Evolutionary conservation across 1,140 invertebrate species (phyloP), one percentile per base, ranked within the genome.

Genomic region (Diachasmimorpha longicaudata): DNA sequence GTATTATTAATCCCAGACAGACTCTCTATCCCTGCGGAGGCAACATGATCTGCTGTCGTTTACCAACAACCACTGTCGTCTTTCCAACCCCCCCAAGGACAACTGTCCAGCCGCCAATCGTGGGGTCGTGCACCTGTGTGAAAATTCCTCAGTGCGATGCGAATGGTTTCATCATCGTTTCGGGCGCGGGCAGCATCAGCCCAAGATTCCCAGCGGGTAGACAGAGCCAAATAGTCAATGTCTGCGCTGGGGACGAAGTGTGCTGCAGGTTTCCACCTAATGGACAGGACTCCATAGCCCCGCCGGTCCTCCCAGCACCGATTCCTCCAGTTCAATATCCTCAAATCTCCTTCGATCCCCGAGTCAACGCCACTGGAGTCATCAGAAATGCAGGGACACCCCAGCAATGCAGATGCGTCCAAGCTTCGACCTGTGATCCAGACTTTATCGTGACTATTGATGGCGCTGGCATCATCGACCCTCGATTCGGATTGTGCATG

Each of bases 361-460:
- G 69, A n/a, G n/a, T 58, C 4, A 77, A 75, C 63, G 19, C 67
- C 6, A 66, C 58, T 4, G 23, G 37, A 9, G 48, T 70, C 4
- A 76, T 83, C 0, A 82, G 75, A 75, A 81, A 81, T 77, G 21
- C 71, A 4, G 83, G 81, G 11, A 87, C 86, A 3, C 0, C 75
- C 0, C 79, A 85, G 11, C 86, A 81, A 1, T 88, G 88, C 72
- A 77, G 77, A 13, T 88, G 88, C 31, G 77, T 85, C 0, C 81
- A 82, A 14, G 74, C 68, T 5, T 82, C 78, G 78, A 25, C 76
- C 0, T 89, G 88, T 21, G 5, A 77, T 0, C 77, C 72, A 0
- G 82, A 77, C 0, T 79, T 85, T 39, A 74, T 79, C 0, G 78
- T 88, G 0, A 76, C 19, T 0, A 11, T 78, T 0, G 84, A 86